phyloP scores from a whole-genome alignment of 2,113 vertebrate species.

The Daboia siamensis region DNA sequence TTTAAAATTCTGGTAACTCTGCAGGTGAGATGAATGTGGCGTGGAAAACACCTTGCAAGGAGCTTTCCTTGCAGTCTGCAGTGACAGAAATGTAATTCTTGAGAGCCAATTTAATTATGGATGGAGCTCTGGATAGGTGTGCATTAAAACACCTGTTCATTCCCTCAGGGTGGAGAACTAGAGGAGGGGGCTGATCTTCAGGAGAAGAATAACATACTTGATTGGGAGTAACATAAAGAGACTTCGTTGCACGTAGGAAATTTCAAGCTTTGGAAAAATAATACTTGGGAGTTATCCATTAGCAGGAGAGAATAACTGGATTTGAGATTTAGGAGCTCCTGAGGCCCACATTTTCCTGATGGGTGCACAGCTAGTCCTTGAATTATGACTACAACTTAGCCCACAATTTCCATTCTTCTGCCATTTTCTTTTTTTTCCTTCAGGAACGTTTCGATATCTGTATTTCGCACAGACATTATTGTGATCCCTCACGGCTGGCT shows the following conservation, averaged over 20 bases:
- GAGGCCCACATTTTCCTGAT: no score
- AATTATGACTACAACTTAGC: no score
- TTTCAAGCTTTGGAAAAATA: not conserved
- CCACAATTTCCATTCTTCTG: not conserved
- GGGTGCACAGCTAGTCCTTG: no score
- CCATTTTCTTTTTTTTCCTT: not conserved
- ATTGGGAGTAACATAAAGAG: not conserved
- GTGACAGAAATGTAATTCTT: not conserved
- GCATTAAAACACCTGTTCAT: not conserved
- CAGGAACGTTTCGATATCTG: conserved; percentile 90
- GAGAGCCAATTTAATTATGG: not conserved
- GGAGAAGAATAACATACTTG: not conserved
- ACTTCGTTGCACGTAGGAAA: not conserved
- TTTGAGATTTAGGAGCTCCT: no score
- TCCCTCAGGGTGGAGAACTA: not conserved
- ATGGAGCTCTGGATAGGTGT: not conserved
- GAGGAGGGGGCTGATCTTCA: not conserved
- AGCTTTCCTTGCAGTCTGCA: not conserved
- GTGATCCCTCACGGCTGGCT: conserved; percentile 69
- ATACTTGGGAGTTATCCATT: not conserved
- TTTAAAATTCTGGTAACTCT: conserved; percentile 82
- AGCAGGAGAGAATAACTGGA: not conserved
- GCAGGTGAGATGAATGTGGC: conserved; percentile 71
- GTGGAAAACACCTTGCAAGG: not conserved
- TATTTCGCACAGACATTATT: conserved; percentile 80